Base-by-base conservation (phyloP, 2,888 invertebrate species). In the Emmelina monodactyla region DNA sequence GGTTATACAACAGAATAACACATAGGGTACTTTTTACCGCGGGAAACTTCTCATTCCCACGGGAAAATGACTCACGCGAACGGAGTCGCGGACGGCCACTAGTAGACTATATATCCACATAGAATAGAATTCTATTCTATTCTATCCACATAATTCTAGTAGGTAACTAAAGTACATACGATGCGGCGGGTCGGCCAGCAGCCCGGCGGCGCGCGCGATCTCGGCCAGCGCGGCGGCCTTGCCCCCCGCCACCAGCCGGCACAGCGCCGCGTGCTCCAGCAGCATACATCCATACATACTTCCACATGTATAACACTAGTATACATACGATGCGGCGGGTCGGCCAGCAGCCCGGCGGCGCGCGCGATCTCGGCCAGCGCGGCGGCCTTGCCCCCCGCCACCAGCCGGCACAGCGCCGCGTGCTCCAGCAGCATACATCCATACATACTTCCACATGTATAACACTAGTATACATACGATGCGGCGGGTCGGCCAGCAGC, bases 191-290 rank as follows among this genome's bases (percentile, higher is more conserved):
- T 40, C 35, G 22, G 46, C 16, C 14, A 64, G 58, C 36, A 64
- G 53, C 29, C 53, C 51, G 22, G 70, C 73, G 42, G 75, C 75
- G 41, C 71, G 60, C 31, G 75, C 67, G 22, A 89, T 88, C 76
- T 89, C 89, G 58, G 89, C 88, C 46, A 98, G 87, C 28, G 97
- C 97, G 42, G 90, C 83, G 40, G 93, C 91, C 71, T 97, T 96
- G 62, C 96, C 95, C 44, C 98, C 98, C 85, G 96, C 96, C 33
- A 98, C 96, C 46, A 99, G 86, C 14, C 96, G 88, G 65, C 97
- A 97, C 89, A 97, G 94, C 43, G 96, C 93, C 58, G 97, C 95
- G 78, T 98, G 96, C 69, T 99, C 98, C 51, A 97, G 78, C 34
- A 98, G 82, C 83, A n/a, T n/a, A n/a, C n/a, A n/a, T n/a, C n/a